A percentile compares a stretch with the other conserved stretches of the same genome.
Conservation (phyloP, 2,113 vertebrate genomes). For the Marmota flaviventris region DNA sequence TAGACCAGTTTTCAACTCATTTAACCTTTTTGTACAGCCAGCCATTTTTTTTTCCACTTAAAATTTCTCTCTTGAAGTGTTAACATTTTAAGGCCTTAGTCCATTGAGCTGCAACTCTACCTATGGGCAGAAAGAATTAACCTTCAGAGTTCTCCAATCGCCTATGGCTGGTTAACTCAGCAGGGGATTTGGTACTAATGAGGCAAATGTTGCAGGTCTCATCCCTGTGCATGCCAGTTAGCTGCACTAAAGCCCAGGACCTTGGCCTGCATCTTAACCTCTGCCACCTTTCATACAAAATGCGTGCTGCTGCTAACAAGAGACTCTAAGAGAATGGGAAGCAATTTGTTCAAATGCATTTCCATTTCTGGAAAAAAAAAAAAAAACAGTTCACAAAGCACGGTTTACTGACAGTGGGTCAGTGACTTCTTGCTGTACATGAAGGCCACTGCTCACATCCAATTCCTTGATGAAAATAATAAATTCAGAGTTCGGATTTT, state of each 20-base stretch:
- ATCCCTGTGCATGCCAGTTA: not conserved
- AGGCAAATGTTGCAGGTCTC: conserved; percentile 53
- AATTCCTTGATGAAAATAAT: conserved; percentile 39
- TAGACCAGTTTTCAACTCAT: conserved; percentile 63
- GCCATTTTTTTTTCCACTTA: conserved; percentile 68
- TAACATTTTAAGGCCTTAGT: conserved; percentile 72
- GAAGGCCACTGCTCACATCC: not conserved
- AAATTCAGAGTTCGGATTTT: not conserved
- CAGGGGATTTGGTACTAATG: conserved; percentile 61
- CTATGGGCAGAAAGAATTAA: conserved; percentile 76
- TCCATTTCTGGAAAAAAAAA: not conserved
- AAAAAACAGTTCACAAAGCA: not conserved
- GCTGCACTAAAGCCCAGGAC: not conserved
- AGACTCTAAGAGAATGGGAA: not conserved
- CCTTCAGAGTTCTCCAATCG: conserved; percentile 64
- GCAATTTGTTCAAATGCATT: conserved; percentile 34
- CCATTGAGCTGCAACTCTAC: conserved; percentile 67
- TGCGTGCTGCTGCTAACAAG: conserved; percentile 37
- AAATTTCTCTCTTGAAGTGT: conserved; percentile 60
- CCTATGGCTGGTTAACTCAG: conserved; percentile 66
- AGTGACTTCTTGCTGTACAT: not conserved
- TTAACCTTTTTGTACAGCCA: conserved; percentile 66
- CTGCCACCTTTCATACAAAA: conserved; percentile 55
- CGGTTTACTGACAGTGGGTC: conserved; percentile 30
- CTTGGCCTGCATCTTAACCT: not conserved